Percentiles rank a stretch among this genome's conserved stretches.
Conservation (phyloP, 35 echinoderm and acorn worm species). For the Apostichopus japonicus region DNA sequence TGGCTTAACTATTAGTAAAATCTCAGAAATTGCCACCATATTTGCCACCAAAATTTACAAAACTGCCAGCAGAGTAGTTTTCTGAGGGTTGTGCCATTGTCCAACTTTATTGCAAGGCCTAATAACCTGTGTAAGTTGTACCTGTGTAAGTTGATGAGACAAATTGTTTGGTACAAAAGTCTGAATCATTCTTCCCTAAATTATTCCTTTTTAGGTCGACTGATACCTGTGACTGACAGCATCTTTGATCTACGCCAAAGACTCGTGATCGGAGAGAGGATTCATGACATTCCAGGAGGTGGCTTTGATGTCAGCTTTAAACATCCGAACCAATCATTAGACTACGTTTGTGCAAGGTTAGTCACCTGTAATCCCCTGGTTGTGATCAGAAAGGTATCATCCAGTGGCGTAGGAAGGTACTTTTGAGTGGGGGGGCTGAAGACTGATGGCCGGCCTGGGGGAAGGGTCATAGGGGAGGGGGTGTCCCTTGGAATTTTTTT, state of each 20-base stretch:
- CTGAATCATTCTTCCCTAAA: not conserved
- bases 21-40: too few species aligned
- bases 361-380: not conserved
- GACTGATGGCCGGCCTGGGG: too few species aligned
- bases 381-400: not conserved
- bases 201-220: conserved; percentile 62
- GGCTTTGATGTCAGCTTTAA: conserved; percentile 90
- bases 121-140: not conserved
- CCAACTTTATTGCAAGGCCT: too few species aligned
- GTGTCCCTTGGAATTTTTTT: too few species aligned
- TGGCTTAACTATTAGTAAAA: too few species aligned
- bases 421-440: too few species aligned
- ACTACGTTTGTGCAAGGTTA: conserved; percentile 77
- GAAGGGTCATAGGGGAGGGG: too few species aligned
- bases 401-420: too few species aligned
- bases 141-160: not conserved
- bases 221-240: conserved; percentile 70
- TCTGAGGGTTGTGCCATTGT: too few species aligned
- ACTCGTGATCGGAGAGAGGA: conserved; percentile 65
- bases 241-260: conserved; percentile 91
- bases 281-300: conserved; percentile 78
- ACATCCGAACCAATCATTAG: conserved; percentile 44
- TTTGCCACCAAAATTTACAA: too few species aligned
- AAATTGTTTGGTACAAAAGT: not conserved
- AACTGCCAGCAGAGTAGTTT: too few species aligned